Percentiles rank a stretch among this genome's conserved stretches.
Conservation (phyloP, 2,113 vertebrate species). For the Hipposideros armiger region DNA sequence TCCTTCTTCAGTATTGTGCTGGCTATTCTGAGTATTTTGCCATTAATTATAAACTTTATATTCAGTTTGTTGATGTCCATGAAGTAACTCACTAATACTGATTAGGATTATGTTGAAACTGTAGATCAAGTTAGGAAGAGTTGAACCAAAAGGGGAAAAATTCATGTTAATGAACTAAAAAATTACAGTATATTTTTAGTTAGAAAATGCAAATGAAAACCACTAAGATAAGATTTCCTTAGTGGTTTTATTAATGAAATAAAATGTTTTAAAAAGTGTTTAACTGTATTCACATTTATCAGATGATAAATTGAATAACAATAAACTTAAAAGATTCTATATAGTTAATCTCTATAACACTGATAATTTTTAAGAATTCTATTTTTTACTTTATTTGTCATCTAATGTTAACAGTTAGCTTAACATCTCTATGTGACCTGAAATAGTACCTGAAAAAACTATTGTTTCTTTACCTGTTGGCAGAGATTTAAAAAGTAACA, state of each 20-base stretch:
- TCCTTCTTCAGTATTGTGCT: neutral
- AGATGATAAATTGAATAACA: neutral
- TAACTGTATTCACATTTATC: neutral
- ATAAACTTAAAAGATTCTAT: neutral
- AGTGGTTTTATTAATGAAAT: constrained; percentile 18
- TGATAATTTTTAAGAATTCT: neutral
- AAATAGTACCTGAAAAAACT: neutral
- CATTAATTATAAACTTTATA: neutral
- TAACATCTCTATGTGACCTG: neutral
- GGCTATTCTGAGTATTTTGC: neutral
- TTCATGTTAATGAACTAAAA: constrained; percentile 8
- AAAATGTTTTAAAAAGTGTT: constrained; percentile 40
- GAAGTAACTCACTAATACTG: neutral
- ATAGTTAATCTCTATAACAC: neutral
- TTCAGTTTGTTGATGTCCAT: neutral
- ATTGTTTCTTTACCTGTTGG: neutral
- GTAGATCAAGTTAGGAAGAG: neutral
- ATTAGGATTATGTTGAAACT: neutral
- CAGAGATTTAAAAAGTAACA: neutral
- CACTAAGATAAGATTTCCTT: neutral
- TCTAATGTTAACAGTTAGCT: neutral
- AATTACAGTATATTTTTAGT: neutral
- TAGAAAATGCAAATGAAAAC: constrained; percentile 30
- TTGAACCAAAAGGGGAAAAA: constrained; percentile 8
- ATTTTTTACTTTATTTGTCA: neutral